These are phyloP conservation scores for Brenthis ino DNA, from an alignment of 2,888 invertebrate genomes.

Conservation along the genomic window DNA sequence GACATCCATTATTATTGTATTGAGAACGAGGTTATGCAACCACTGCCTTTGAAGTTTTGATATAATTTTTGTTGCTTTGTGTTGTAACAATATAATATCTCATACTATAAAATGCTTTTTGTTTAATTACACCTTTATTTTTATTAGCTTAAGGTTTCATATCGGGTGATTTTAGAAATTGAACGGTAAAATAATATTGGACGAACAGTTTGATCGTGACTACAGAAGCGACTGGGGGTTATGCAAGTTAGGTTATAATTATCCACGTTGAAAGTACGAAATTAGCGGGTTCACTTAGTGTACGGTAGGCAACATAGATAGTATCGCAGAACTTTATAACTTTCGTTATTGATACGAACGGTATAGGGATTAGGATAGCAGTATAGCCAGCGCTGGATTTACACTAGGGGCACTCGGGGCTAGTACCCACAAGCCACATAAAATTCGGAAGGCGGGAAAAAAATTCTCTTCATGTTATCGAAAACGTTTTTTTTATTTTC, in stretches of 20 bases:
- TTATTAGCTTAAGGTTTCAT: constrained; percentile 38
- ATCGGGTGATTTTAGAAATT: constrained; percentile 31
- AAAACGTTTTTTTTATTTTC: too few species aligned
- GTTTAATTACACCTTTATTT: constrained; percentile 39
- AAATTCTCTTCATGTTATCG: too few species aligned
- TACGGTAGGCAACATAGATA: constrained; percentile 28
- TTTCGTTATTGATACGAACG: neutral
- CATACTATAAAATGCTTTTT: constrained; percentile 16
- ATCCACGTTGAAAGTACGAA: constrained; percentile 76
- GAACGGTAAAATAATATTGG: constrained; percentile 47
- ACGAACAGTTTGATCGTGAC: constrained; percentile 70
- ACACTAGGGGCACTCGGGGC: too few species aligned
- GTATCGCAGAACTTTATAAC: neutral
- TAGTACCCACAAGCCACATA: too few species aligned
- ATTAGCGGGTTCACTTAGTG: constrained; percentile 58
- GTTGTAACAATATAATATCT: constrained; percentile 45
- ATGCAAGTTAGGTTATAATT: constrained; percentile 75
- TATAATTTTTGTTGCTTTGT: constrained; percentile 79
- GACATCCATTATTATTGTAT: constrained; percentile 77
- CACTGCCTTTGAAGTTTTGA: constrained; percentile 74
- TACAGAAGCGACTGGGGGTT: constrained; percentile 73
- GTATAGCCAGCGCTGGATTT: too few species aligned
- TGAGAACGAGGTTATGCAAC: constrained; percentile 79
- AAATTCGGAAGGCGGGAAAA: too few species aligned
- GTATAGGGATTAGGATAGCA: too few species aligned